Evolutionary conservation across 1,140 invertebrate genomes (phyloP), one percentile per base, ranked within the genome.

Genomic region (Achroia grisella): DNA sequence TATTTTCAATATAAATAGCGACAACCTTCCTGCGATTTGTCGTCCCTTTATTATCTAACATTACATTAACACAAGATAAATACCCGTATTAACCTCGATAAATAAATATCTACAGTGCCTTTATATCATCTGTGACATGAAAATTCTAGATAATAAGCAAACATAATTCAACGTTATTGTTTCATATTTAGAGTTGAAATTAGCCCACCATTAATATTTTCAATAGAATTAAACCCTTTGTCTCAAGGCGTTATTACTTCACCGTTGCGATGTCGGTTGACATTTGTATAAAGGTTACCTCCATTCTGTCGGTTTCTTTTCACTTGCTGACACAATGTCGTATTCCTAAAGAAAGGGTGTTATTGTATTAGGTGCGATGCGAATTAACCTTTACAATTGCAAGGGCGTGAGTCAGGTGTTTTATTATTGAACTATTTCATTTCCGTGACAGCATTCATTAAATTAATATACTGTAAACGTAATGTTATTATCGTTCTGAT

Each of bases 221-320:
- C 55, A 61, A 63, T 65, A 55, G 59, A 69, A 69, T 69, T 70
- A 66, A 83, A 76, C 71, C 73, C 73, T 80, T 83, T 77, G 79
- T 81, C 71, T 79, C 69, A 75, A 74, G 71, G 72, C 62, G 61
- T 63, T 57, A n/a, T n/a, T n/a, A 61, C 56, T 60, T 64, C 71
- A 61, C 62, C 56, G 66, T 52, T 62, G 68, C 61, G 53, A 49
- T 68, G 63, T 65, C 61, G 69, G 62, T 71, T 82, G 80, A 72
- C 80, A 85, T 85, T 85, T 85, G 59, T 71, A 62, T 57, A 84
- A 85, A 85, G 78, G 80, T 82, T 72, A 75, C 62, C 61, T 67
- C 64, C 48, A 59, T 69, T 71, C 64, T 59, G 61, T 73, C 56
- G 60, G 60, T 71, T 80, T 79, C 72, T 77, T 84, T 84, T 69